Conservation (phyloP, 2,888 invertebrate genomes). For the Xestia c-nigrum region DNA sequence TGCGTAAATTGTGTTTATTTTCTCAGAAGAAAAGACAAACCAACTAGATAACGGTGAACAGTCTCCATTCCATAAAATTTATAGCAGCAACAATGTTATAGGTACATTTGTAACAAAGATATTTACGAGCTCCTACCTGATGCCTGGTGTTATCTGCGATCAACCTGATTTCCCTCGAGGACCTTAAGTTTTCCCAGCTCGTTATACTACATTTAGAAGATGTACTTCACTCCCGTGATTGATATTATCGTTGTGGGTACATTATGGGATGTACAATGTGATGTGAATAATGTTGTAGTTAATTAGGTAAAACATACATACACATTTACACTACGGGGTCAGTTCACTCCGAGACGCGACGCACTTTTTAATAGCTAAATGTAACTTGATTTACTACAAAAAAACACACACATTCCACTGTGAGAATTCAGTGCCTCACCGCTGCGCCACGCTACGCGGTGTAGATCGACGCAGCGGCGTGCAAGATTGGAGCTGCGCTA, state of each 20-base stretch:
- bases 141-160: conserved; percentile 59
- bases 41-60: conserved; percentile 50
- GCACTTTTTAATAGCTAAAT: too few species aligned
- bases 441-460: too few species aligned
- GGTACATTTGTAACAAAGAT: conserved; percentile 55
- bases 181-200: conserved; percentile 61
- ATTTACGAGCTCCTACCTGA: conserved; percentile 56
- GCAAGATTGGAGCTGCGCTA: too few species aligned
- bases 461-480: too few species aligned
- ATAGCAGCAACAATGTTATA: conserved; percentile 51
- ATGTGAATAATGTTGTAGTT: not conserved
- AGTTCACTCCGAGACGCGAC: too few species aligned
- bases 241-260: conserved; percentile 38
- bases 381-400: too few species aligned
- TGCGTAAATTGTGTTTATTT: conserved; percentile 22
- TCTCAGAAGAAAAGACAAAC: conserved; percentile 41
- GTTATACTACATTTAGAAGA: conserved; percentile 57
- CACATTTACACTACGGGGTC: too few species aligned
- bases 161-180: conserved; percentile 61
- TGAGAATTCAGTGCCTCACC: too few species aligned
- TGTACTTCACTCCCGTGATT: conserved; percentile 51
- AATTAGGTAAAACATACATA: not conserved
- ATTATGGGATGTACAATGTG: conserved; percentile 1
- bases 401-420: too few species aligned
- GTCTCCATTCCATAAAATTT: conserved; percentile 56